These are phyloP conservation scores for Troides aeacus DNA, from an alignment of 2,888 invertebrate genomes.

Conservation along the genomic window DNA sequence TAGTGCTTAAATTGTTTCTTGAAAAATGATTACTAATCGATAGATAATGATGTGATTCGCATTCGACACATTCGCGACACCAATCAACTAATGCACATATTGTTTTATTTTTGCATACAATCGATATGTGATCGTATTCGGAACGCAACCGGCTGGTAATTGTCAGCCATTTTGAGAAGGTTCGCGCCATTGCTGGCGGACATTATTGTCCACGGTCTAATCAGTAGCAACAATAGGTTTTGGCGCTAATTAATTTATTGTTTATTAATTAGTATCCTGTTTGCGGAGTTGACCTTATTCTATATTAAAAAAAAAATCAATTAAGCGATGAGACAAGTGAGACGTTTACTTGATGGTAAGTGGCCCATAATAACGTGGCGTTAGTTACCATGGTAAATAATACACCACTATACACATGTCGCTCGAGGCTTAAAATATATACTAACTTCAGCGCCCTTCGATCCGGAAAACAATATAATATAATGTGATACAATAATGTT, in stretches of 20 bases:
- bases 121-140: conserved; percentile 45
- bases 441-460: no score
- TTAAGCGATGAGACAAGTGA: no score
- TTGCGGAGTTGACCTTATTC: conserved; percentile 22
- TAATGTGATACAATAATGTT: no score
- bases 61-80: conserved; percentile 38
- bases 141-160: conserved; percentile 55
- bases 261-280: conserved; percentile 39
- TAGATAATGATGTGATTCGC: conserved; percentile 37
- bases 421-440: no score
- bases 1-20: conserved; percentile 36
- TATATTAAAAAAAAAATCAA: not conserved
- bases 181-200: conserved; percentile 50
- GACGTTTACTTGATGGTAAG: no score
- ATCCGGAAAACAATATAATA: no score
- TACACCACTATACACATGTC: no score
- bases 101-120: conserved; percentile 59
- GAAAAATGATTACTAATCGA: conserved; percentile 35
- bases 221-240: conserved; percentile 54
- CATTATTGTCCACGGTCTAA: conserved; percentile 51
- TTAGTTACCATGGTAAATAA: no score
- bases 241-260: conserved; percentile 55
- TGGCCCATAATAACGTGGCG: no score
- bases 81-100: conserved; percentile 44
- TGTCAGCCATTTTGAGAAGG: conserved; percentile 62